Percentiles rank a stretch among this genome's conserved stretches.
Evolutionary conservation across 2,797 vertebrate species (phyloP).

Genomic region (Antrozous pallidus): DNA sequence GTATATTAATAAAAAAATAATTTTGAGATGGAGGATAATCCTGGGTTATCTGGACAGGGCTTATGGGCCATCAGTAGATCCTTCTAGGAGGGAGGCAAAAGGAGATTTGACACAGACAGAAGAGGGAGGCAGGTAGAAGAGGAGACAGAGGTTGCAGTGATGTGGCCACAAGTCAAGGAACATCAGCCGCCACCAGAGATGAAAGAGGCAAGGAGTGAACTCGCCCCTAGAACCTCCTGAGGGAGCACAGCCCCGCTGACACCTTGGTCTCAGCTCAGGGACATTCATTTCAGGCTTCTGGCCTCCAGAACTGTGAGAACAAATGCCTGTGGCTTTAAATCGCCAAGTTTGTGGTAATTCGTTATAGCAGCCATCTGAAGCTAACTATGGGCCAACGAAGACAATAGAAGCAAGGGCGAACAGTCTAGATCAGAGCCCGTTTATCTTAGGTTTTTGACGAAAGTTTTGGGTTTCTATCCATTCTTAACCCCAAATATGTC

Average conservation of each 20-base stretch:
- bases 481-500: constrained; percentile 16
- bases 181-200: background rate
- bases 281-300: background rate
- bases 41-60: background rate
- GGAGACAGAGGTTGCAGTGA: background rate
- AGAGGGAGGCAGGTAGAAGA: background rate
- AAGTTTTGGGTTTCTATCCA: background rate
- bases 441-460: background rate
- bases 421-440: background rate
- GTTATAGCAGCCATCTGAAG: background rate
- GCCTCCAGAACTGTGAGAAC: background rate
- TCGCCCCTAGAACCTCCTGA: background rate
- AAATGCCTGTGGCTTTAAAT: background rate
- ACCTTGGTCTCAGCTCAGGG: background rate
- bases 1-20: background rate
- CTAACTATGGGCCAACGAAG: background rate
- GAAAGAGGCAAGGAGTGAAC: background rate
- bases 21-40: background rate
- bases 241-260: background rate
- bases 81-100: background rate
- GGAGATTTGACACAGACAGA: background rate
- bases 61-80: background rate
- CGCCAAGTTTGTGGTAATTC: background rate
- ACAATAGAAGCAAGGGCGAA: background rate
- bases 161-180: background rate